phyloP scores from a whole-genome alignment of 2,797 vertebrate genomes.

The Peromyscus attwateri region DNA sequence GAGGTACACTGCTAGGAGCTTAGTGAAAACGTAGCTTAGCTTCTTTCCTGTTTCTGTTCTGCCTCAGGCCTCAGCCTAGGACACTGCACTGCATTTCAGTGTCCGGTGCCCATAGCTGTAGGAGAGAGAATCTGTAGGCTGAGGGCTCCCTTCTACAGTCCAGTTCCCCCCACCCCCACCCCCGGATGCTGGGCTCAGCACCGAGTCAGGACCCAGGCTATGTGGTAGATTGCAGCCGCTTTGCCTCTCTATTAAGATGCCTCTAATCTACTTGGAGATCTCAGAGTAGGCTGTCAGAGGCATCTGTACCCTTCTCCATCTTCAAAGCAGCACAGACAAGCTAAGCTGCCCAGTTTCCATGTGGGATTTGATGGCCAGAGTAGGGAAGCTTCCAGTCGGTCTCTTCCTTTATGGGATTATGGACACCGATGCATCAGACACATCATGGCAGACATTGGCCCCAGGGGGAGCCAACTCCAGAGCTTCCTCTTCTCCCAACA shows the following conservation, averaged over 20 bases:
- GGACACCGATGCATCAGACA: accelerated
- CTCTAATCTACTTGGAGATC: not conserved
- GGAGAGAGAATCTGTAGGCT: not conserved
- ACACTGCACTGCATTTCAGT: not conserved
- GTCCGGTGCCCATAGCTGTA: not conserved
- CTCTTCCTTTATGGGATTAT: accelerated
- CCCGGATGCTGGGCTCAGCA: not conserved
- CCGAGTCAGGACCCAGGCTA: not conserved
- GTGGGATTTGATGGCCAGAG: not conserved
- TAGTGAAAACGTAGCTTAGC: not conserved
- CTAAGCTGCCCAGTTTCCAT: not conserved
- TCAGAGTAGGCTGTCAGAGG: not conserved
- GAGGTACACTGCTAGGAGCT: not conserved
- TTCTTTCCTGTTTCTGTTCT: not conserved
- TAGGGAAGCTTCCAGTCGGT: accelerated
- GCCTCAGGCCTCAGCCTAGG: not conserved
- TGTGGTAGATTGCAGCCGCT: accelerated
- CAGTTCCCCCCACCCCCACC: not conserved
- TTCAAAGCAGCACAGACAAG: not conserved
- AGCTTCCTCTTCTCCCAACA: not conserved
- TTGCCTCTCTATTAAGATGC: not conserved
- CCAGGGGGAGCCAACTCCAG: not conserved
- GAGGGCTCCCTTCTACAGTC: not conserved
- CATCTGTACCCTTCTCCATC: not conserved
- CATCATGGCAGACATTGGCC: not conserved